These are phyloP conservation scores for Protonemura montana DNA, from an alignment of 2,888 invertebrate genomes.

Conservation along the genomic window DNA sequence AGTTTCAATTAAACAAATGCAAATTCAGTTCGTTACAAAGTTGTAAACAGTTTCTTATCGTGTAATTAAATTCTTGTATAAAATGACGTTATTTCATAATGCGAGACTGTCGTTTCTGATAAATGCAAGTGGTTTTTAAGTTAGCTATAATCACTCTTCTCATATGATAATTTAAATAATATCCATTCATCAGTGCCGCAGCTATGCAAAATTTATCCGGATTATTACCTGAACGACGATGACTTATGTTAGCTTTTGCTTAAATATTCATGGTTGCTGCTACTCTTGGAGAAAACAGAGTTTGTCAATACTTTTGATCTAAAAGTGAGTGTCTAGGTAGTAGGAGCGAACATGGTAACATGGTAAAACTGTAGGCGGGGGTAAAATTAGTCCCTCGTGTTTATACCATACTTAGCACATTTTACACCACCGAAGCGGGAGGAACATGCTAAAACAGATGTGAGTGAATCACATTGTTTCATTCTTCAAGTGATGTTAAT, in stretches of 20 bases:
- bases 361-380: background rate
- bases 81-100: background rate
- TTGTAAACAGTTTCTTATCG: slow-evolving; percentile 12
- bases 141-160: background rate
- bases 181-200: background rate
- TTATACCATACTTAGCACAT: background rate
- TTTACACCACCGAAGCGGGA: background rate
- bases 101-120: background rate
- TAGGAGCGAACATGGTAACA: background rate
- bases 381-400: background rate
- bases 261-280: slow-evolving; percentile 1
- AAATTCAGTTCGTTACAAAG: background rate
- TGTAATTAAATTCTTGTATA: background rate
- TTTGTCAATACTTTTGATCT: background rate
- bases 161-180: background rate
- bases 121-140: background rate
- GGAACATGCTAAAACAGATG: background rate
- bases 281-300: background rate
- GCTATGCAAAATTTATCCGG: background rate
- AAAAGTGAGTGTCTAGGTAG: background rate
- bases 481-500: slow-evolving; percentile 20
- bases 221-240: slow-evolving; percentile 2
- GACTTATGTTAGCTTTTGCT: background rate
- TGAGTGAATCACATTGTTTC: background rate
- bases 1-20: background rate